A percentile compares a stretch with the other conserved stretches of the same genome.
Conservation (phyloP, 2,113 vertebrate genomes). For the Silurus meridionalis region DNA sequence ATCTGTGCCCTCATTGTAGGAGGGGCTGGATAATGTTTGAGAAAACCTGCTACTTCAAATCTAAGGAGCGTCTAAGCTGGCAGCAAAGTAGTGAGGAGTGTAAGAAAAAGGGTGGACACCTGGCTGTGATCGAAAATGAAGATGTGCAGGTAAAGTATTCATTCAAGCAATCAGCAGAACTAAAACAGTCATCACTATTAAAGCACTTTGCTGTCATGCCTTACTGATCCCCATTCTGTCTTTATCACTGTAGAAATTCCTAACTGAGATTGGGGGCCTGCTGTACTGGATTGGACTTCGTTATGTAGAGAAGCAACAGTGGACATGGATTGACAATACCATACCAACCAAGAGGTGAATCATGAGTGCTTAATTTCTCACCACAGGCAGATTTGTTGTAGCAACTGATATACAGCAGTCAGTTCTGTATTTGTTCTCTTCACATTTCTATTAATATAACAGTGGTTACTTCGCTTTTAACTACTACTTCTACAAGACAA, state of each 20-base stretch:
- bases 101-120: conserved; percentile 53
- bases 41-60: conserved; percentile 63
- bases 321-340: conserved; percentile 66
- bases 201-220: not conserved
- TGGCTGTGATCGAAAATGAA: conserved; percentile 62
- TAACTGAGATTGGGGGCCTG: conserved; percentile 44
- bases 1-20: conserved; percentile 43
- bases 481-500: not conserved
- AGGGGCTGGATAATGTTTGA: conserved; percentile 54
- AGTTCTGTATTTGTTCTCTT: not conserved
- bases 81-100: conserved; percentile 57
- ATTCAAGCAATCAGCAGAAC: not conserved
- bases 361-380: not conserved
- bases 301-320: conserved; percentile 3
- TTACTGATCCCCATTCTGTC: not conserved
- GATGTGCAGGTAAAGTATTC: conserved; percentile 60
- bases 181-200: not conserved
- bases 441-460: not conserved
- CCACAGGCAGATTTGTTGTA: not conserved
- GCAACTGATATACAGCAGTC: not conserved
- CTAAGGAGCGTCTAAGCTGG: conserved; percentile 61
- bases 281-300: conserved; percentile 66
- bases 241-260: conserved; percentile 59
- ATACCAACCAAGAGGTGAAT: conserved; percentile 55
- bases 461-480: not conserved